Base-by-base conservation (phyloP, 2,888 invertebrate species). In the Eilema depressum region DNA sequence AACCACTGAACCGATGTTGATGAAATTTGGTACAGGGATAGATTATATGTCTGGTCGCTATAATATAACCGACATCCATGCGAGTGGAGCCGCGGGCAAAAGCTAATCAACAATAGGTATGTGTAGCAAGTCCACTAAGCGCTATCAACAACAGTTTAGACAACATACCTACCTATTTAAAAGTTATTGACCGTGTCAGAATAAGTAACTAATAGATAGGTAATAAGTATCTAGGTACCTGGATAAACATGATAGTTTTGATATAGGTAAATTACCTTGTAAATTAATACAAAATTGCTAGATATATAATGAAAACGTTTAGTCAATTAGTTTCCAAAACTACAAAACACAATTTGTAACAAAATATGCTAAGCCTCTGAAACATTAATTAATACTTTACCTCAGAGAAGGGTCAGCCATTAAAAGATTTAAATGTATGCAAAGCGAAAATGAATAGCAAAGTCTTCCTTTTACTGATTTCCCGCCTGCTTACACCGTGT, bases 371-470 rank as follows among this genome's bases (percentile, higher is more conserved):
- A 79, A 81, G 53, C 63, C 61, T 60, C 62, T 70, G 37, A 70
- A 81, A 72, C 69, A 65, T 74, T 66, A 76, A 79, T 74, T 67
- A 70, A 71, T 72, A 66, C 68, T 57, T 64, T 70, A 64, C 33
- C 53, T 74, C 72, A 67, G 47, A 57, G 70, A 72, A 75, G 78
- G 81, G 79, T 78, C 77, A 76, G 70, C 70, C 75, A 75, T 69
- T 76, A 71, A 75, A 76, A 78, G 71, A 79, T 84, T 82, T 75
- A 79, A 84, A 83, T 83, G 65, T 78, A 82, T 83, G 75, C 80
- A 82, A 83, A 83, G 68, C 72, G 74, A 76, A 81, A 80, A 75
- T 82, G 72, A 78, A 72, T 74, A 73, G 57, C 66, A 71, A 68
- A 66, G 66, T 66, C 63, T 75, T 73, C 63, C 74, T 67, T 69